phyloP scores from a whole-genome alignment of 2,888 invertebrate genomes.

The Corbicula japonica region DNA sequence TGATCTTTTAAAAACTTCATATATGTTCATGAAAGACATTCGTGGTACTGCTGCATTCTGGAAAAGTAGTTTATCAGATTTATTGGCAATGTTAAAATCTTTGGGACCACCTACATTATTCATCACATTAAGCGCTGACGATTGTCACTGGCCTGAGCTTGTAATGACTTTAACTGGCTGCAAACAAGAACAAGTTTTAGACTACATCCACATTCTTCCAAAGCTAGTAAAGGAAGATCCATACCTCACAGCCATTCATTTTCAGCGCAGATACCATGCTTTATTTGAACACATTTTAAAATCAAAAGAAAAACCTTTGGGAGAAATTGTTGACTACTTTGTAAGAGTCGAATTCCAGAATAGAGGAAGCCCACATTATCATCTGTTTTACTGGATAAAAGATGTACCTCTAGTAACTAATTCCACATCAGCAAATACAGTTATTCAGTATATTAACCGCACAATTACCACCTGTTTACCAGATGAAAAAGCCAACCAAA shows the following conservation, averaged over 20 bases:
- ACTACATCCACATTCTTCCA: slow-evolving; percentile 10
- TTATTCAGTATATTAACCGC: slow-evolving; percentile 28
- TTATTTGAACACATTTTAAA: slow-evolving; percentile 36
- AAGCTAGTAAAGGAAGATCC: slow-evolving; percentile 40
- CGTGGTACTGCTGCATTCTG: slow-evolving; percentile 61
- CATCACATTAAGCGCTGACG: slow-evolving; percentile 64
- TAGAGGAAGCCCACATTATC: slow-evolving; percentile 43
- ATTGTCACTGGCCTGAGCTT: slow-evolving; percentile 59
- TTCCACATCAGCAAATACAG: not conserved
- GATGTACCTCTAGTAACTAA: slow-evolving; percentile 16
- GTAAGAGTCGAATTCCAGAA: slow-evolving; percentile 47
- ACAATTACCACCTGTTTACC: slow-evolving; percentile 19
- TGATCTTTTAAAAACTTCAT: slow-evolving; percentile 51
- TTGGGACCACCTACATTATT: slow-evolving; percentile 58
- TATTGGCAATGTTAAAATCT: slow-evolving; percentile 46
- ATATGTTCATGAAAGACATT: slow-evolving; percentile 67
- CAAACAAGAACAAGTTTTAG: not conserved
- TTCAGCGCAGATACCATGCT: slow-evolving; percentile 39
- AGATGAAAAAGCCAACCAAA: slow-evolving; percentile 3
- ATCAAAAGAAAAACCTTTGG: slow-evolving; percentile 27
- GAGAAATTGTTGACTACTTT: slow-evolving; percentile 44
- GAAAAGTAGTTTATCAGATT: slow-evolving; percentile 45
- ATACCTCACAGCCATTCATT: slow-evolving; percentile 37
- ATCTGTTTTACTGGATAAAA: slow-evolving; percentile 52
- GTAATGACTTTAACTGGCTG: slow-evolving; percentile 29